phyloP scores from a whole-genome alignment of 2,888 invertebrate species.

The Tortricodes alternella region DNA sequence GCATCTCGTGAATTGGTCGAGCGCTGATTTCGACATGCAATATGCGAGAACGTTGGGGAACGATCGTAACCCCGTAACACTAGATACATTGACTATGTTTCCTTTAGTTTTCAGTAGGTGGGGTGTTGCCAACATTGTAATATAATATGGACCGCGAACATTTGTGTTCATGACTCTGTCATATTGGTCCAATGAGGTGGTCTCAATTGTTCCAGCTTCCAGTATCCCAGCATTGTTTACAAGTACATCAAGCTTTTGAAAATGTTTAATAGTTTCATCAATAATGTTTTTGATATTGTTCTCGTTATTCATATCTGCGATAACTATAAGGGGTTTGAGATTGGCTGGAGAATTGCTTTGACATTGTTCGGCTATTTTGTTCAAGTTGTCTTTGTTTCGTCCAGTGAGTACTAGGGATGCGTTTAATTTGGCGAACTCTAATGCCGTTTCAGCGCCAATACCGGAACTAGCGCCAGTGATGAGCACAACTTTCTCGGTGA shows the following conservation, averaged over 20 bases:
- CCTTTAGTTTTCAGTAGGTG: constrained; percentile 91
- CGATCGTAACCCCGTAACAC: constrained; percentile 93
- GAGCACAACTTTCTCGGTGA: constrained; percentile 83
- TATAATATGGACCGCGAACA: constrained; percentile 88
- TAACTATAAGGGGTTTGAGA: constrained; percentile 78
- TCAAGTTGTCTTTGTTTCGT: constrained; percentile 87
- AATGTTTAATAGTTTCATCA: constrained; percentile 85
- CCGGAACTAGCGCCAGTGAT: constrained; percentile 89
- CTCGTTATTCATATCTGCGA: constrained; percentile 87
- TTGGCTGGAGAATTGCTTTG: constrained; percentile 57
- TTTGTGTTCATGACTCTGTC: constrained; percentile 95
- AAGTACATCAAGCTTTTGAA: constrained; percentile 87
- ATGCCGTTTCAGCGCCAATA: constrained; percentile 87
- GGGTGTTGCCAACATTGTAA: constrained; percentile 93
- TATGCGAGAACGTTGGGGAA: constrained; percentile 96
- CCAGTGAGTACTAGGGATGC: constrained; percentile 85
- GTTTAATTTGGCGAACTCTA: constrained; percentile 85
- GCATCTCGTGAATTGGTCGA: constrained; percentile 97
- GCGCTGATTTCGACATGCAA: constrained; percentile 94
- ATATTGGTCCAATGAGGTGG: constrained; percentile 90
- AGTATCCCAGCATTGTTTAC: constrained; percentile 95
- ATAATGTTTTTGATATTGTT: constrained; percentile 85
- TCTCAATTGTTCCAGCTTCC: constrained; percentile 91
- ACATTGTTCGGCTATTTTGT: constrained; percentile 84
- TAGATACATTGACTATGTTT: constrained; percentile 96